Conservation (phyloP, 1,140 invertebrate genomes). For the Cephus cinctus region DNA sequence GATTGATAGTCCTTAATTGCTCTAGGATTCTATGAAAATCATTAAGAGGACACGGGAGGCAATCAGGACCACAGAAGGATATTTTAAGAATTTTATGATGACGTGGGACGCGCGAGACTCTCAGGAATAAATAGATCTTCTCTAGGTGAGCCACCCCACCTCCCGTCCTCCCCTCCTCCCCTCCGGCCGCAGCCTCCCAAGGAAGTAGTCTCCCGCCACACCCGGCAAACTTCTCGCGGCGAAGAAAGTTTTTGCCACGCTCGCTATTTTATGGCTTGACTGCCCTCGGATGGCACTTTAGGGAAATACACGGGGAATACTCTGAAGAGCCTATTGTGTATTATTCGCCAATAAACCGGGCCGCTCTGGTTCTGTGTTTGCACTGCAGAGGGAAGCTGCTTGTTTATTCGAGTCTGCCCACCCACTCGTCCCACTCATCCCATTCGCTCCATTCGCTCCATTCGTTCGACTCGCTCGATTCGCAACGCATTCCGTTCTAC, state of each 20-base stretch:
- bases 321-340: conserved; percentile 38
- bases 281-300: conserved; percentile 53
- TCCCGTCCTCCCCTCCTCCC: background rate
- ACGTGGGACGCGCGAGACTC: too few species aligned
- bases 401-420: conserved; percentile 1
- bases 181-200: background rate
- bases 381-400: conserved; percentile 1
- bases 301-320: conserved; percentile 44
- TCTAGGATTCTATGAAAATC: conserved; percentile 39
- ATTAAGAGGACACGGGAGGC: too few species aligned
- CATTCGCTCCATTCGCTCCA: too few species aligned
- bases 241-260: conserved; percentile 33
- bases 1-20: conserved; percentile 44
- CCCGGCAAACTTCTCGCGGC: conserved; percentile 2
- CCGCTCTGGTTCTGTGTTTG: background rate
- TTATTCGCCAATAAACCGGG: conserved; percentile 43
- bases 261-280: conserved; percentile 50
- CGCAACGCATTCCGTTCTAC: too few species aligned
- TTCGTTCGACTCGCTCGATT: too few species aligned
- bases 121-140: too few species aligned
- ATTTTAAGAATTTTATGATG: too few species aligned
- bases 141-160: too few species aligned
- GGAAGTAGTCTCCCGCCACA: background rate
- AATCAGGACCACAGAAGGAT: too few species aligned
- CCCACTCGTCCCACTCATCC: too few species aligned